These are phyloP conservation scores for Holacanthella duospinosa DNA, from an alignment of 2,888 invertebrate species.

Conservation along the genomic window DNA sequence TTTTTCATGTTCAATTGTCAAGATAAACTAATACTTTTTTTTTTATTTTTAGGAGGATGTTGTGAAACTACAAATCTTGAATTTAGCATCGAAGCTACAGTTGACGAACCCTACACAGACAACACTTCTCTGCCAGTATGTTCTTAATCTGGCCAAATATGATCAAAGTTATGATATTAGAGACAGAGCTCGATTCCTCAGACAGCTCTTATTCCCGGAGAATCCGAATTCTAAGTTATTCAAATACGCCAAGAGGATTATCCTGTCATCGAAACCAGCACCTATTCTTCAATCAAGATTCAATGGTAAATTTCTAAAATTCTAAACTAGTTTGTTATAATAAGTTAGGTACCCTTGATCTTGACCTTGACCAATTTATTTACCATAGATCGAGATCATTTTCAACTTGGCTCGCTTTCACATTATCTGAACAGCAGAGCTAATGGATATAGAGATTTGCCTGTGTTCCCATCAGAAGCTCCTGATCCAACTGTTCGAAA, in stretches of 20 bases:
- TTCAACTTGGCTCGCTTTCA: conserved; percentile 87
- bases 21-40: too few relatives aligned
- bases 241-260: conserved; percentile 66
- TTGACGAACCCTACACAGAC: conserved; percentile 80
- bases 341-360: too few relatives aligned
- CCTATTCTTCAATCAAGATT: conserved; percentile 78
- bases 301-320: conserved; percentile 48
- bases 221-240: conserved; percentile 50
- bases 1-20: too few relatives aligned
- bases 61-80: conserved; percentile 90
- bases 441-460: conserved; percentile 78
- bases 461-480: conserved; percentile 64
- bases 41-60: conserved; percentile 62
- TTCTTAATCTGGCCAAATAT: conserved; percentile 87
- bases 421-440: conserved; percentile 83
- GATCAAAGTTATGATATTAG: conserved; percentile 96
- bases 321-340: neutral
- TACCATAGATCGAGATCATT: conserved; percentile 62
- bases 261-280: conserved; percentile 85
- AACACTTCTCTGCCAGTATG: conserved; percentile 76
- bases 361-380: too few relatives aligned
- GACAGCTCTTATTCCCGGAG: conserved; percentile 62
- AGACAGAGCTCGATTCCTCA: conserved; percentile 82
- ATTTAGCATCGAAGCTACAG: conserved; percentile 85
- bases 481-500: conserved; percentile 69